Conservation (phyloP, 92 coral and sea anemone genomes). For the Parazoanthus swiftii region DNA sequence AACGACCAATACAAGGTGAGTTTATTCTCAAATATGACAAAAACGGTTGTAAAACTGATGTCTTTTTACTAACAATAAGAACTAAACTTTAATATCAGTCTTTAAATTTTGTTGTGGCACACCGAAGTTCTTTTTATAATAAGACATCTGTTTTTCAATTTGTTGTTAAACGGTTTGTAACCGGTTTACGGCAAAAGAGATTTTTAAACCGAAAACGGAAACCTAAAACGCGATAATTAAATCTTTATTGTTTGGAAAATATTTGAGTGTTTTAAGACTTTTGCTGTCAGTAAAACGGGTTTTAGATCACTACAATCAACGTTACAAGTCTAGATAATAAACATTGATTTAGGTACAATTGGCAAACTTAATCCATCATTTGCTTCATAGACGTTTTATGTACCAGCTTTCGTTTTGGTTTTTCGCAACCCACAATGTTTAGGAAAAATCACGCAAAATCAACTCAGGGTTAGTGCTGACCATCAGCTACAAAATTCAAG, state of each 20-base stretch:
- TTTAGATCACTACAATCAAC: slow-evolving; percentile 13
- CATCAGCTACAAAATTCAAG: no score
- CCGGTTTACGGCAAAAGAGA: slow-evolving; percentile 24
- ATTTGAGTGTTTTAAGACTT: background rate
- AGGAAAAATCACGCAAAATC: slow-evolving; percentile 14
- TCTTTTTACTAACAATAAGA: no score
- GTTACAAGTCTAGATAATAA: background rate
- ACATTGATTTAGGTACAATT: background rate
- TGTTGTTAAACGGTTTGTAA: background rate
- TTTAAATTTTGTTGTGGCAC: no score
- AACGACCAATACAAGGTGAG: no score
- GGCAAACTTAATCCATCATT: background rate
- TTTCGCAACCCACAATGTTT: background rate
- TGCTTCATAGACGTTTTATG: background rate
- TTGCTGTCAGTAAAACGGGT: slow-evolving; percentile 4
- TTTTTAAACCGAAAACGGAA: slow-evolving; percentile 18
- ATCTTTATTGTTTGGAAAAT: slow-evolving; percentile 4
- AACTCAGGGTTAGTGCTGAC: no score
- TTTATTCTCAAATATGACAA: no score
- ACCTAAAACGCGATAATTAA: background rate
- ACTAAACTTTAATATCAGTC: no score
- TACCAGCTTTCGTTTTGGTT: background rate
- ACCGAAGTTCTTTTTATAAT: no score
- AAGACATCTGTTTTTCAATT: background rate
- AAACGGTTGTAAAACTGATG: no score